Conservation (phyloP, 2,888 invertebrate genomes). For the Callyntrura sp. region DNA sequence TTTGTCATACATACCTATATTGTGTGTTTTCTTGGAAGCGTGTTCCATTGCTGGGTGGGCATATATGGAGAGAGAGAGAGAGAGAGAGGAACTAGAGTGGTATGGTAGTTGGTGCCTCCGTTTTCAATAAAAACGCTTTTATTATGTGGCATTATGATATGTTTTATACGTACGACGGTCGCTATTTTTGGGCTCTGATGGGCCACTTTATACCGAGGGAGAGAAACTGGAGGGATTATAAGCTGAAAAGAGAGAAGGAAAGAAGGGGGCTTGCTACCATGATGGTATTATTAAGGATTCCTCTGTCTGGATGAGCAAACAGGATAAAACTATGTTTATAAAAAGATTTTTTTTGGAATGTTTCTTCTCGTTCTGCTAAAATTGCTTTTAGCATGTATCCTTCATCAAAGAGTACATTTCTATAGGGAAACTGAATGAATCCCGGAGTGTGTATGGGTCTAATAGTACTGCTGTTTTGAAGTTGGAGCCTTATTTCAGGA, state of each 20-base stretch:
- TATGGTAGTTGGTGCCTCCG: conserved; percentile 34
- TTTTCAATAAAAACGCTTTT: conserved; percentile 52
- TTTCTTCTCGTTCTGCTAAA: conserved; percentile 14
- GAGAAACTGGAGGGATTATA: conserved; percentile 10
- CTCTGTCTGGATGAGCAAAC: conserved; percentile 55
- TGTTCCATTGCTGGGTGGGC: conserved; percentile 8
- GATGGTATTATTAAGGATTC: conserved; percentile 63
- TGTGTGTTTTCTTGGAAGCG: not conserved
- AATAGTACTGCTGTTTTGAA: conserved; percentile 44
- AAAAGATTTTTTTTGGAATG: conserved; percentile 51
- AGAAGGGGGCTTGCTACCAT: conserved; percentile 59
- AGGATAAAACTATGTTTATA: conserved; percentile 17
- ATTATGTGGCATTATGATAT: conserved; percentile 59
- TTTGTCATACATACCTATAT: conserved; percentile 17
- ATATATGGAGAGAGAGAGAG: no score
- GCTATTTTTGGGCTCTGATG: conserved; percentile 37
- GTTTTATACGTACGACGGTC: not conserved
- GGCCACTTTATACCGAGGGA: conserved; percentile 8
- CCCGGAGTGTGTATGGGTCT: no score
- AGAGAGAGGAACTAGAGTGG: no score
- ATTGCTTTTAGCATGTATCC: conserved; percentile 48
- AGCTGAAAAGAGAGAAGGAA: not conserved
- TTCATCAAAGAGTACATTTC: conserved; percentile 25
- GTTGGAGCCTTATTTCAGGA: conserved; percentile 58
- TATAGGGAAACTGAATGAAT: not conserved